Conservation (phyloP, 2,113 vertebrate genomes). For the Osmerus mordax region DNA sequence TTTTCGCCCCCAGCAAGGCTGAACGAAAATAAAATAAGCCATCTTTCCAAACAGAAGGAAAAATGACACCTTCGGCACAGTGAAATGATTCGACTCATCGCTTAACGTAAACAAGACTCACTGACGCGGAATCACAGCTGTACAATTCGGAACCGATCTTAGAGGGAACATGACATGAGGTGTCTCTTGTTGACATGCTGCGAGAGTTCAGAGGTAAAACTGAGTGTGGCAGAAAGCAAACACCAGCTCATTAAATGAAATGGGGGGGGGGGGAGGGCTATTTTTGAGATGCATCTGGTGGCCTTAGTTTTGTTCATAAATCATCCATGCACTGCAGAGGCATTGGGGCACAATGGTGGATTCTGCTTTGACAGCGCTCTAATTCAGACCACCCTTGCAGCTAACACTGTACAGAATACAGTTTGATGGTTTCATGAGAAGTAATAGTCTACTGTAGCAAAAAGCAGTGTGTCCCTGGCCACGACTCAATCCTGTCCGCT, state of each 20-base stretch:
- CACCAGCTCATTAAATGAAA: neutral
- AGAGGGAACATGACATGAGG: neutral
- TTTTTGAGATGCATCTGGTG: slow-evolving; percentile 11
- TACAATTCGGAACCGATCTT: too few relatives aligned
- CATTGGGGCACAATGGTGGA: neutral
- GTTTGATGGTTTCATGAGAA: neutral
- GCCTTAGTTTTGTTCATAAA: slow-evolving; percentile 20
- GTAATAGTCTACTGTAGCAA: neutral
- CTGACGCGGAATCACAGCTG: too few relatives aligned
- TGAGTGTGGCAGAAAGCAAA: slow-evolving; percentile 7
- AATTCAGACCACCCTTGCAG: neutral
- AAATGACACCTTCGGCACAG: too few relatives aligned
- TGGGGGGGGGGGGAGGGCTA: neutral
- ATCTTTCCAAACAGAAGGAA: too few relatives aligned
- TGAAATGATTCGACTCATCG: too few relatives aligned
- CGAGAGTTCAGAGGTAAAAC: slow-evolving; percentile 15
- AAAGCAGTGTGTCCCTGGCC: too few relatives aligned
- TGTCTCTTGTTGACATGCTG: slow-evolving; percentile 3
- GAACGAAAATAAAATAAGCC: too few relatives aligned
- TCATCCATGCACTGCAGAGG: slow-evolving; percentile 11
- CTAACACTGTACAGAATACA: neutral
- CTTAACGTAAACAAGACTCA: too few relatives aligned
- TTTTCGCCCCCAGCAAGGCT: too few relatives aligned
- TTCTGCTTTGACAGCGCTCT: neutral
- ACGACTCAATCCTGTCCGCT: too few relatives aligned